Evolutionary conservation across 2,113 vertebrate species (phyloP).

Genomic region (western clawed frog (Xenopus tropicalis)): DNA sequence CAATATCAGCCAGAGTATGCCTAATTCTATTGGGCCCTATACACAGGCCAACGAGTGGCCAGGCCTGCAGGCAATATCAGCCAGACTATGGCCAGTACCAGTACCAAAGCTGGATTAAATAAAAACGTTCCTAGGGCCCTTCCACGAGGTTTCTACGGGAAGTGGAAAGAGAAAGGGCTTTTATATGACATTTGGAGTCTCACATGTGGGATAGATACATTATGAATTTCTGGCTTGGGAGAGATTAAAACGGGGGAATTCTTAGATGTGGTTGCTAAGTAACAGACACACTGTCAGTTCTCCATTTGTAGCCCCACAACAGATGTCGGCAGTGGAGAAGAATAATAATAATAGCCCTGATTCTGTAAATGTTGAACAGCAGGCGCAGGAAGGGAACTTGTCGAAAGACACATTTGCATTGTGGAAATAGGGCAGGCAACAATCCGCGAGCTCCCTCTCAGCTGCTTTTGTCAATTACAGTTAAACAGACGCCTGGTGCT

Average conservation of each 20-base stretch:
- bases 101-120: too few relatives aligned
- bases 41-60: too few relatives aligned
- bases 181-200: conserved; percentile 23
- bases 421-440: conserved; percentile 31
- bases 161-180: neutral
- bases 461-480: conserved; percentile 45
- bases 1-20: too few relatives aligned
- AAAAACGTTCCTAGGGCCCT: too few relatives aligned
- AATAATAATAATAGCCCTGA: conserved; percentile 45
- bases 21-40: too few relatives aligned
- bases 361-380: conserved; percentile 45
- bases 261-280: conserved; percentile 53
- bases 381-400: conserved; percentile 40
- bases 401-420: conserved; percentile 33
- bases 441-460: conserved; percentile 25
- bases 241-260: conserved; percentile 48
- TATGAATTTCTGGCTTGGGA: conserved; percentile 40
- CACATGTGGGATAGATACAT: conserved; percentile 35
- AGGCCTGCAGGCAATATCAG: too few relatives aligned
- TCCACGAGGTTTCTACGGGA: too few relatives aligned
- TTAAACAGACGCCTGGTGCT: conserved; percentile 28
- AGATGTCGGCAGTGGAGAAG: conserved; percentile 44
- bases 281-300: conserved; percentile 49
- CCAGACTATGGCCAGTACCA: too few relatives aligned
- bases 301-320: conserved; percentile 45